Base-by-base conservation (phyloP, 2,888 invertebrate genomes). In the Drosophila tripunctata region DNA sequence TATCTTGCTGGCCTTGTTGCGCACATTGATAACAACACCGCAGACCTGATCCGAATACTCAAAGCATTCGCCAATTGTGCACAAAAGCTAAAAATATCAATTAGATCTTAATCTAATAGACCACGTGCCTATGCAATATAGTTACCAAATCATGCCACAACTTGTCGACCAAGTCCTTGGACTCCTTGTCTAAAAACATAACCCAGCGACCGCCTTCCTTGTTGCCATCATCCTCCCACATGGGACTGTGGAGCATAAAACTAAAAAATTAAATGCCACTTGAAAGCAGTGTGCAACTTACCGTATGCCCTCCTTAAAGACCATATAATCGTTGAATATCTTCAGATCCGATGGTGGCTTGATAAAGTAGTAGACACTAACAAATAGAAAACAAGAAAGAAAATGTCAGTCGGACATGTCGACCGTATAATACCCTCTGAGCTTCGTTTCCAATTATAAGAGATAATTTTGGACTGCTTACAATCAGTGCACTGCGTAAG, bases 51-150 rank as follows among this genome's bases (percentile, higher is more conserved):
- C 96, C 62, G 97, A 95, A 89, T 95, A 94, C 75, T 97, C 97
- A 91, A 98, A 99, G 55, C 97, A 96, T 93, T 99, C 99, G 44
- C 99, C 99, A 92, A 99, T 98, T 89, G 98, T 93, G 89, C 95
- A 95, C 71, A 96, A 92, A 45, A 96, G 92, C 94, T 94, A 75
- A 24, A 40, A 12, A 24, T 7, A 6, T 7, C 6, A 10, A 5
- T n/a, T n/a, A n/a, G n/a, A n/a, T n/a, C n/a, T n/a, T n/a, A n/a
- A n/a, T n/a, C n/a, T n/a, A n/a, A n/a, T n/a, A n/a, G n/a, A n/a
- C n/a, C n/a, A n/a, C n/a, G n/a, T n/a, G n/a, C 21, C 21, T 21
- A 21, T 12, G 7, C 4, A 21, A 3, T 0, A n/a, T 35, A 91
- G 93, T 92, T 90, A 94, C 94, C 88, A 95, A 93, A 92, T 96